phyloP scores from a whole-genome alignment of 1,140 invertebrate genomes.

The Radopholus similis region DNA sequence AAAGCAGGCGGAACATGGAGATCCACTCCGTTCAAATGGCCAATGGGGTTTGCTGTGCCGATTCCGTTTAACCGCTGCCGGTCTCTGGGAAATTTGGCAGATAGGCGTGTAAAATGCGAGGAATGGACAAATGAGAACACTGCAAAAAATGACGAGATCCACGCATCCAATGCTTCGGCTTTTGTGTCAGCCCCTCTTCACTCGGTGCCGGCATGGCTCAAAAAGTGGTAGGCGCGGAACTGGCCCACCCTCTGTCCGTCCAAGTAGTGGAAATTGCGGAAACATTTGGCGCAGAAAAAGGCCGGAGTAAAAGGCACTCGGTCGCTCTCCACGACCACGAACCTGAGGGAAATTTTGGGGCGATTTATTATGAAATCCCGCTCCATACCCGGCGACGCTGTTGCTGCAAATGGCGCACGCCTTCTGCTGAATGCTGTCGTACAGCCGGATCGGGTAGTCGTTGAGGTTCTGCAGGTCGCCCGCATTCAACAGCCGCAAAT shows the following conservation, averaged over 20 bases:
- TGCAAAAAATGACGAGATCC: too few relatives aligned
- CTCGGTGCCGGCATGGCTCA: slow-evolving; percentile 44
- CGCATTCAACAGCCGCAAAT: slow-evolving; percentile 47
- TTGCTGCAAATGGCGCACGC: slow-evolving; percentile 40
- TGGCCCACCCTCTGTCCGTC: slow-evolving; percentile 38
- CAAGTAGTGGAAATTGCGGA: slow-evolving; percentile 47
- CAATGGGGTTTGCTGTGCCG: too few relatives aligned
- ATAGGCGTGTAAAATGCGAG: too few relatives aligned
- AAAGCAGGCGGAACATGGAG: too few relatives aligned
- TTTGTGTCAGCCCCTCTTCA: too few relatives aligned
- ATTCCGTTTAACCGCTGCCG: too few relatives aligned
- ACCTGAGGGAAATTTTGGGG: slow-evolving; percentile 36
- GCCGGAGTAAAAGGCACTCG: slow-evolving; percentile 42
- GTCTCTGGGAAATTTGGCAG: too few relatives aligned
- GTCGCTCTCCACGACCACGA: slow-evolving; percentile 54
- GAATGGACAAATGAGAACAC: too few relatives aligned
- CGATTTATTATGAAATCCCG: slow-evolving; percentile 3
- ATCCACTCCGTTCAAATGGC: too few relatives aligned
- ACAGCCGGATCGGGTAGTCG: slow-evolving; percentile 47
- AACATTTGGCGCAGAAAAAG: slow-evolving; percentile 47
- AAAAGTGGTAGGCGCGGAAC: slow-evolving; percentile 50
- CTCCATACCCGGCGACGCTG: slow-evolving; percentile 39
- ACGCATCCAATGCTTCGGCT: too few relatives aligned
- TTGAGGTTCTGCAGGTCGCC: slow-evolving; percentile 37
- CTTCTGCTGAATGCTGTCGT: slow-evolving; percentile 26